A percentile compares a stretch with the other conserved stretches of the same genome.
These are phyloP conservation scores for Cygnus olor DNA, from an alignment of 2,797 vertebrate species.

Conservation along the genomic window DNA sequence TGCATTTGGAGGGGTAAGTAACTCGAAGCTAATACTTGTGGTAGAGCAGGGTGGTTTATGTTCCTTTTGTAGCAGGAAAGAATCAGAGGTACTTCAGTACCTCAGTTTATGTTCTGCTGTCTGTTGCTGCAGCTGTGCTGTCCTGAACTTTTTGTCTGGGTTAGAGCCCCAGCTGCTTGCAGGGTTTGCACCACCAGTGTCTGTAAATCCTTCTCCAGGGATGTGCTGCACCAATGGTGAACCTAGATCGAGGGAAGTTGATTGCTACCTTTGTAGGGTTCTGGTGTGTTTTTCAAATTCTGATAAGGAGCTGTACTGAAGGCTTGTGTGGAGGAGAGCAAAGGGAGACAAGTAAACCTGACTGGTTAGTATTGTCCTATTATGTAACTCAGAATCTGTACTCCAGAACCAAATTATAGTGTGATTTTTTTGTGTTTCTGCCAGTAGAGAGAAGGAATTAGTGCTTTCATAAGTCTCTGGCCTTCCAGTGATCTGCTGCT, in stretches of 20 bases:
- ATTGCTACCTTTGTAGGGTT: not conserved
- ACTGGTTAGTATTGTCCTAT: not conserved
- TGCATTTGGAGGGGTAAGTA: conserved; percentile 73
- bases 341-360: not conserved
- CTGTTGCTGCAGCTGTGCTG: not conserved
- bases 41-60: not conserved
- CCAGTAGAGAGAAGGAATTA: not conserved
- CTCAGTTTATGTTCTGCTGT: not conserved
- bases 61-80: not conserved
- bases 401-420: not conserved
- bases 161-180: not conserved
- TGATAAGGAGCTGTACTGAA: not conserved
- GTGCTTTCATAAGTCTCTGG: not conserved
- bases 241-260: not conserved
- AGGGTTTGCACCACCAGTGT: not conserved
- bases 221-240: not conserved
- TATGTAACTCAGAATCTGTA: not conserved
- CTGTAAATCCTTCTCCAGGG: not conserved
- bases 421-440: not conserved
- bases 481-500: not conserved
- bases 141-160: not conserved
- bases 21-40: not conserved
- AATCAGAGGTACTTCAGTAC: not conserved
- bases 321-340: not conserved
- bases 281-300: not conserved